These are phyloP conservation scores for Panzeria rudis DNA, from an alignment of 2,888 invertebrate genomes.

Conservation along the genomic window DNA sequence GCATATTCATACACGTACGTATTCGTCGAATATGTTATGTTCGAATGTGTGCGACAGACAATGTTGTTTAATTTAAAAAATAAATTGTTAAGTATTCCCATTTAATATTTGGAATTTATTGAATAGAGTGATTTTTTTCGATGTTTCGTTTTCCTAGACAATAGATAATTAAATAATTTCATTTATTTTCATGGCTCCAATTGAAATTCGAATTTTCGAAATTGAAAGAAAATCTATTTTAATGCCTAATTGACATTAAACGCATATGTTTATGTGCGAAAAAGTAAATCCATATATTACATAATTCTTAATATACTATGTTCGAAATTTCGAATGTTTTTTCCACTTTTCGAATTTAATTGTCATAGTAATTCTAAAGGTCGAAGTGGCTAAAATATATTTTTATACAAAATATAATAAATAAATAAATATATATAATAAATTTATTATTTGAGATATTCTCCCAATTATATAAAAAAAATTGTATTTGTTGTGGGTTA, in stretches of 20 bases:
- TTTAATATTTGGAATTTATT: conserved; percentile 20
- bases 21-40: neutral
- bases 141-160: neutral
- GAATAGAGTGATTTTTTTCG: conserved; percentile 1
- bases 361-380: neutral
- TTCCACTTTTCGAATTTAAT: neutral
- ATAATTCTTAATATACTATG: neutral
- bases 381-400: neutral
- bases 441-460: neutral
- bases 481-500: too few species aligned
- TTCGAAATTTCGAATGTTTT: neutral
- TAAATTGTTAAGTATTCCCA: conserved; percentile 19
- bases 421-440: too few species aligned
- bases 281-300: too few species aligned
- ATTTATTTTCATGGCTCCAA: too few species aligned
- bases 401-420: too few species aligned
- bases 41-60: conserved; percentile 23
- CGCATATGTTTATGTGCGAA: neutral
- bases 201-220: neutral
- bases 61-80: conserved; percentile 35
- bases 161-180: too few species aligned
- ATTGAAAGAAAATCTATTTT: neutral
- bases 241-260: neutral
- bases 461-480: too few species aligned
- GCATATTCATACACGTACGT: neutral